Evolutionary conservation across 2,113 vertebrate genomes (phyloP), one percentile per base, ranked within the genome.

Genomic region (Zeus faber): DNA sequence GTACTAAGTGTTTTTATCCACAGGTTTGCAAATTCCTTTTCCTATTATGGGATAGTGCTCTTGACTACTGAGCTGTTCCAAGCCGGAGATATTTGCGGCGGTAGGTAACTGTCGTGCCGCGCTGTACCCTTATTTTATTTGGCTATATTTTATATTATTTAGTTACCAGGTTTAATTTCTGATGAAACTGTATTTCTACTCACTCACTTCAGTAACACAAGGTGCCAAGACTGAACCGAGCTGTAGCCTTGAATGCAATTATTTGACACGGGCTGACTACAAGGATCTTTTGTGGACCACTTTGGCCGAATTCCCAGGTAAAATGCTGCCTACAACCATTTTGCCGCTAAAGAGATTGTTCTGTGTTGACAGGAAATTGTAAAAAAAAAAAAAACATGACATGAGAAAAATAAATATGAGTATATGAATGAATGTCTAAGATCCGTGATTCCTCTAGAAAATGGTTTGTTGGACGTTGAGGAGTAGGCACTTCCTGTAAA

Each of bases 1-100:
- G 2, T 10, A 0, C 4, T 3, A 48, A 3, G 16, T 54, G 58
- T 74, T 35, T 25, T 70, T 62, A 50, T 55, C 43, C 27, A 66
- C 85, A 98, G 95, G 94, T 95, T 97, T 90, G 89, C 89, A 67
- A 91, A 91, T 55, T 89, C 92, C 0, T 96, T 97, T 80, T 92
- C 88, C 10, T 98, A 98, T 65, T 98, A 95, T 1, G 95, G 95
- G 11, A 84, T 98, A 51, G 86, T 97, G 65, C 86, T 98, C 58
- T 76, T 98, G 81, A 96, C 95, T 44, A 95, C 94, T 1, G 94
- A 95, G 78, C 82, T 98, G 48, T 94, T 97, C 74, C 94, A 97
- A 83, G 82, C 89, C 3, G 92, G 89, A 67, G 91, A 93, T 3
- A 66, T 87, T 50, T 97, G 93, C 75, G 85, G 87, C 39, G 77